Percentiles rank a stretch among this genome's conserved stretches.
Evolutionary conservation across 2,888 invertebrate genomes (phyloP).

Genomic region (Drosophila sordidapex): DNA sequence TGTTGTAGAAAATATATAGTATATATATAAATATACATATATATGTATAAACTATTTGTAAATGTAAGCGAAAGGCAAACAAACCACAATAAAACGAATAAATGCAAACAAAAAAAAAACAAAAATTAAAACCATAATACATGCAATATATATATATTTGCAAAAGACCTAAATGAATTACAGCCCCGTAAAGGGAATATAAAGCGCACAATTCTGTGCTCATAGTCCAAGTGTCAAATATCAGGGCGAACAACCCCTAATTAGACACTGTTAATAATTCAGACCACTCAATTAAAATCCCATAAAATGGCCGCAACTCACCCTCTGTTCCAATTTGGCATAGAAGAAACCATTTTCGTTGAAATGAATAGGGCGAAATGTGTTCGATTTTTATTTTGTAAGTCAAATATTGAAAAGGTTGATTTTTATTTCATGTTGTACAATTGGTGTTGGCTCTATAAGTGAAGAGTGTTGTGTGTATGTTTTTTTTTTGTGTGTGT

Average conservation of each 20-base stretch:
- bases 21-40: conserved; percentile 68
- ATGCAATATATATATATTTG: conserved; percentile 9
- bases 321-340: conserved; percentile 2
- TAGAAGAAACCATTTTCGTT: not conserved
- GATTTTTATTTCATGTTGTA: conserved; percentile 39
- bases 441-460: conserved; percentile 34
- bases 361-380: conserved; percentile 40
- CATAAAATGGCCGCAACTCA: conserved; percentile 25
- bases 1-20: conserved; percentile 78
- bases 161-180: conserved; percentile 3
- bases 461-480: conserved; percentile 19
- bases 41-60: conserved; percentile 71
- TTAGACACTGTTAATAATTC: conserved; percentile 17
- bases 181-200: not conserved
- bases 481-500: not conserved
- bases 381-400: conserved; percentile 59
- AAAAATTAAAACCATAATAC: not conserved
- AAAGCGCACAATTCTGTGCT: not conserved
- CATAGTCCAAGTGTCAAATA: conserved; percentile 13
- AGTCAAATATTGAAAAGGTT: conserved; percentile 34
- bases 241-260: conserved; percentile 27
- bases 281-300: conserved; percentile 40
- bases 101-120: conserved; percentile 51
- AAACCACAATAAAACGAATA: conserved; percentile 66
- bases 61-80: conserved; percentile 69